Base-by-base conservation (phyloP, 2,797 vertebrate species). In the Heterohyrax brucei region DNA sequence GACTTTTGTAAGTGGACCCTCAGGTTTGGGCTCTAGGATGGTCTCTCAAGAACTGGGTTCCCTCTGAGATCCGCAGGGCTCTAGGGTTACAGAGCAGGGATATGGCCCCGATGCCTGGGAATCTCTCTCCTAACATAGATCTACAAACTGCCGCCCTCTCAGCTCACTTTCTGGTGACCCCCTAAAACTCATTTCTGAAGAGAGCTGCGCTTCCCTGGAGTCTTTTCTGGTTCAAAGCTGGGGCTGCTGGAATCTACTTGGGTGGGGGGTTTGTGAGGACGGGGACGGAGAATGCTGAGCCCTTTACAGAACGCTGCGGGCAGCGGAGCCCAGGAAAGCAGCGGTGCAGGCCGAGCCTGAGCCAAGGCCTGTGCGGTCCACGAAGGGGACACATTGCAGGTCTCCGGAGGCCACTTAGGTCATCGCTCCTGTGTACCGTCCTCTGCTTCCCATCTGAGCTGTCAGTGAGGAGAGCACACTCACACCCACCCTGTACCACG, bases 281-380 rank as follows among this genome's bases (percentile, higher is more conserved):
- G 39, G 39, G 39, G n/a, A 53, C 1, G 0, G 26, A 28, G 22
- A 28, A 5, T 5, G 18, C 0, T 4, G 56, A 7, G 10, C 44
- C 26, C 0, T 9, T 9, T 10, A 0, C 1, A 10, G 24, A 9
- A 90, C 8, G 4, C 13, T 0, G 8, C 21, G 14, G 7, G 8
- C 21, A 14, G 5, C 3, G 46, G 7, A 33, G 84, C 21, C 21
- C 22, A 30, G 9, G 0, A 21, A n/a, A 56, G 61, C n/a, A 39
- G 46, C 1, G 5, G 30, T n/a, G 82, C 91, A 33, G 81, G 28
- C 78, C 87, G 5, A 61, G 19, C 12, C 26, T 0, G 56, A 8
- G 1, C 39, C 14, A 0, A 5, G 89, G 72, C 93, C 91, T 30
- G 1, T 9, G 70, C 7, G 7, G 33, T 22, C 39, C 70, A 3